Base-by-base conservation (phyloP, 2,888 invertebrate genomes). In the Pristionchus arcanus region DNA sequence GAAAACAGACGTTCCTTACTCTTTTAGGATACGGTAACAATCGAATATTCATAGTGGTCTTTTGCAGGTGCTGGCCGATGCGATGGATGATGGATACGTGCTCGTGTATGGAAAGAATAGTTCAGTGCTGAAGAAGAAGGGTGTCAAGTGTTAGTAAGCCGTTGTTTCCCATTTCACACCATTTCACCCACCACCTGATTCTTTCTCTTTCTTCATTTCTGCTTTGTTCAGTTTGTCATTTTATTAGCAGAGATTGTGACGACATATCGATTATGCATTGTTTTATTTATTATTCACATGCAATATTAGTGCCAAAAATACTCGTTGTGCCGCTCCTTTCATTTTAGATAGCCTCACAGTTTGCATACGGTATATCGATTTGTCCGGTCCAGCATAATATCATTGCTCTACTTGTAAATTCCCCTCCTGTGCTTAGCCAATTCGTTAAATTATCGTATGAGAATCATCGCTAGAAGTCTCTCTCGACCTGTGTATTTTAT, bases 101-200 rank as follows among this genome's bases (percentile, higher is more conserved):
- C 59, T 85, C 31, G 84, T 85, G 59, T 85, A 85, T 19, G 81
- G 49, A 1, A 81, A 81, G 81, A 81, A 81, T n/a, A 25, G 11
- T 7, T 9, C 74, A 5, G 42, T 77, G n/a, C 2, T 34, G 74
- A 49, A 16, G n/a, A 81, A 81, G 34, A 4, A 81, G 49, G 16
- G 15, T 13, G 2, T 19, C 28, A 42, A n/a, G 49, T 34, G 77
- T 42, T 11, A 28, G 21, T 16, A 4, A 7, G 83, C 53, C 83
- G 5, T 7, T 7, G 0, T 21, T 77, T 28, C 42, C 66, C 28
- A 7, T 71, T 34, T 31, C 63, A 63, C 21, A n/a, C 19, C 21
- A 0, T 0, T 19, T n/a, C 9, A 3, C 59, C 59, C 59, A 16
- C 63, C 63, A 19, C 68, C 31, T 15, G 15, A 31, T 7, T 34